These are phyloP conservation scores for Leucosticte australis DNA, from an alignment of 2,113 vertebrate species.

Conservation along the genomic window DNA sequence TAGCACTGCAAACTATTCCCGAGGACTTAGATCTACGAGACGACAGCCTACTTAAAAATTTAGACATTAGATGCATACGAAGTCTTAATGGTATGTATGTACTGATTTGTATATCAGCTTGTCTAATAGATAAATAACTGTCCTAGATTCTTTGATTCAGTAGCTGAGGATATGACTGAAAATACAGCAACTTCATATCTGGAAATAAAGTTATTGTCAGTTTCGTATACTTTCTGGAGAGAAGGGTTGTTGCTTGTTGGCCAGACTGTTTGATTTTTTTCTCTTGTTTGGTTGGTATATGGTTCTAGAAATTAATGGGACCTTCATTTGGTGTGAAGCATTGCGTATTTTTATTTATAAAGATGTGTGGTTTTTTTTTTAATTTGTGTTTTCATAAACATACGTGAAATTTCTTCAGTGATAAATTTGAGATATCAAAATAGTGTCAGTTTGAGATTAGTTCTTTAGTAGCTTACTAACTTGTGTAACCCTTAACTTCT, in stretches of 20 bases:
- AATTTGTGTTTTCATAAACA: background rate
- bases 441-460: background rate
- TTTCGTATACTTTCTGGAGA: background rate
- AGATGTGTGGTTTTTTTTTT: background rate
- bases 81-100: constrained; percentile 87
- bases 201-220: background rate
- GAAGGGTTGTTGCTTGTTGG: background rate
- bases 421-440: background rate
- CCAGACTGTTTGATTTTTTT: background rate
- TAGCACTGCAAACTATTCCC: constrained; percentile 87
- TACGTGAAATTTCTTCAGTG: background rate
- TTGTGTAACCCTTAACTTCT: background rate
- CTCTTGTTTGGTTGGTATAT: background rate
- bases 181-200: background rate
- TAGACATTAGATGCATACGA: constrained; percentile 88
- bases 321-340: background rate
- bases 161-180: background rate
- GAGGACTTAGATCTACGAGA: constrained; percentile 87
- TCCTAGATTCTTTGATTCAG: background rate
- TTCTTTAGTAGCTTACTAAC: background rate
- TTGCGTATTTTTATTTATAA: background rate
- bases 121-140: background rate
- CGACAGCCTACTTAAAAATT: constrained; percentile 83
- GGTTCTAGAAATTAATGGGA: background rate
- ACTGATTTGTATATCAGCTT: background rate